Evolutionary conservation across 1,140 invertebrate species (phyloP), one percentile per base, ranked within the genome.

Genomic region (Gonatopus flavifemur): DNA sequence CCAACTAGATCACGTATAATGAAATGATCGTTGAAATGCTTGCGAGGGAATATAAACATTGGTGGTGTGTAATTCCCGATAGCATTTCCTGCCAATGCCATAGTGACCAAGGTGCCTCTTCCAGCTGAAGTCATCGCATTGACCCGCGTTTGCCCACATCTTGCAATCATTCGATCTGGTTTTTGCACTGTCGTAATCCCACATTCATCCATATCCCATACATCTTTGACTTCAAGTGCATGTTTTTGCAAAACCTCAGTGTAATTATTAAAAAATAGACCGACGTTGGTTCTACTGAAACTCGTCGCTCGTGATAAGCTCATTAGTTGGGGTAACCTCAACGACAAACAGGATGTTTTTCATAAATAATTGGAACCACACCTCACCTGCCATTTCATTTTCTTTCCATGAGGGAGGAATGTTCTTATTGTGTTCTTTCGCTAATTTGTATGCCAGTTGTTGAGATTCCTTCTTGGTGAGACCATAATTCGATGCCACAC

Each of bases 141-240:
- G n/a, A n/a, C n/a, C n/a, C n/a, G n/a, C n/a, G n/a, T n/a, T n/a
- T n/a, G n/a, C n/a, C 71, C 71, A 60, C 62, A 69, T 18, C 7
- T 24, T 21, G 76, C 70, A 31, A 82, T 58, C 32, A 81, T 62
- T 46, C 65, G 71, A 18, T 52, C 31, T 18, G 69, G 65, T 37
- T 63, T 64, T 19, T 69, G 66, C 2, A 81, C 75, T 8, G 77
- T 80, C 6, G 18, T 62, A 55, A 53, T 66, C 59, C 82, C 82
- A 54, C n/a, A n/a, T n/a, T n/a, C n/a, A n/a, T n/a, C n/a, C n/a
- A n/a, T n/a, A n/a, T n/a, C n/a, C n/a, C n/a, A n/a, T n/a, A n/a
- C n/a, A n/a, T n/a, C n/a, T n/a, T n/a, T n/a, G n/a, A n/a, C n/a
- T n/a, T n/a, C n/a, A n/a, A n/a, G n/a, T n/a, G n/a, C n/a, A n/a